These are phyloP conservation scores for Clunio marinus DNA, from an alignment of 2,888 invertebrate genomes.

Conservation along the genomic window DNA sequence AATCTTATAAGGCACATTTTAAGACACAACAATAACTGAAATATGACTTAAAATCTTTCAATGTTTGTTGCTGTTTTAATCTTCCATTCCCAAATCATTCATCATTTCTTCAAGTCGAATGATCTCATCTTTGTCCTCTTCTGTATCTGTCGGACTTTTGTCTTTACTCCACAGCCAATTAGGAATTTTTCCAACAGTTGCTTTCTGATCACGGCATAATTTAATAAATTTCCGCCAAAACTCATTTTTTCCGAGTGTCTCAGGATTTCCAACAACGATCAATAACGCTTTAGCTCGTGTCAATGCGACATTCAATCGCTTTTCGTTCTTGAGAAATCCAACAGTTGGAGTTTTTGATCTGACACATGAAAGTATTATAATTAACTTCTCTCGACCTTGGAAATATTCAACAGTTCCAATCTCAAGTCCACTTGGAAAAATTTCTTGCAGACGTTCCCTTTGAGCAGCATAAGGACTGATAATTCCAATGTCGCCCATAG, in stretches of 20 bases:
- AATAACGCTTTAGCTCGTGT: conserved; percentile 21
- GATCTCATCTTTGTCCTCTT: background rate
- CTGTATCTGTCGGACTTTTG: background rate
- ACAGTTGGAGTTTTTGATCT: conserved; percentile 16
- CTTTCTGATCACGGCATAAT: background rate
- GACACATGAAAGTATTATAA: conserved; percentile 9
- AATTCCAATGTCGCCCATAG: background rate
- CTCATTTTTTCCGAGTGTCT: background rate
- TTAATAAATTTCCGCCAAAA: conserved; percentile 20
- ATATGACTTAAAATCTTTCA: background rate
- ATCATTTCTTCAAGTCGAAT: conserved; percentile 1
- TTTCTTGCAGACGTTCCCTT: background rate
- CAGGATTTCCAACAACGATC: conserved; percentile 25
- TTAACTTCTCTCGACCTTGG: conserved; percentile 21
- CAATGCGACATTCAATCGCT: conserved; percentile 30
- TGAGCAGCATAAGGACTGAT: conserved; percentile 13
- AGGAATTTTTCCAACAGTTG: background rate
- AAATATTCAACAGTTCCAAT: conserved; percentile 28
- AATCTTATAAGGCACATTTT: background rate
- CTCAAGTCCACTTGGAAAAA: conserved; percentile 42
- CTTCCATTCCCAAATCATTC: background rate
- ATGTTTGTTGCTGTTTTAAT: too few species aligned
- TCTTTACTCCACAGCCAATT: background rate
- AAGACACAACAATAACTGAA: background rate
- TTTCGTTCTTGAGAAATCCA: conserved; percentile 27